Evolutionary conservation across 2,888 invertebrate species (phyloP).

Genomic region (Pyrocoelia pectoralis): DNA sequence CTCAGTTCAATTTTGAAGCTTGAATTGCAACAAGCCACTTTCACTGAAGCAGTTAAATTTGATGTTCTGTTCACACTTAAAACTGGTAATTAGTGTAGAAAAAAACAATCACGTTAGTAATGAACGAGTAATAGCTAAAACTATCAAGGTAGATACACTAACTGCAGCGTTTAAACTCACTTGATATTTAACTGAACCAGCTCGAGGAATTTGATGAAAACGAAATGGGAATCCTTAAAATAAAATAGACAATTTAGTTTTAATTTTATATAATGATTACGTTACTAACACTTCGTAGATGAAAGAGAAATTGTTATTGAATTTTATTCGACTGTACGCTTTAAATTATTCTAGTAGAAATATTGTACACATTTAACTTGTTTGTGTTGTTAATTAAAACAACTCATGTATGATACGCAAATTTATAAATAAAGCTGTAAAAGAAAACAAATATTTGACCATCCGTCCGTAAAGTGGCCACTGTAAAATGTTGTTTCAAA

Average conservation of each 20-base stretch:
- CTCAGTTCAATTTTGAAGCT: too few relatives aligned
- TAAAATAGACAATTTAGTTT: conserved; percentile 1
- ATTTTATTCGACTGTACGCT: too few relatives aligned
- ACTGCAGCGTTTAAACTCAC: background rate
- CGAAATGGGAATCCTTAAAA: background rate
- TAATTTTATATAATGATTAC: background rate
- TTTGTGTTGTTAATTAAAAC: too few relatives aligned
- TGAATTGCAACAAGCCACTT: background rate
- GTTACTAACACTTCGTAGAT: background rate
- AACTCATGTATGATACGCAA: too few relatives aligned
- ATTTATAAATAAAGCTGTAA: too few relatives aligned
- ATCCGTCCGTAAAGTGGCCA: too few relatives aligned
- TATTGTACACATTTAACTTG: too few relatives aligned
- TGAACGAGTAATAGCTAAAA: background rate
- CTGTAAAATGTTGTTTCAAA: too few relatives aligned
- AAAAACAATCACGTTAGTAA: background rate
- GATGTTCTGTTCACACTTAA: background rate
- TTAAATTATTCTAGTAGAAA: too few relatives aligned
- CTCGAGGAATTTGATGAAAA: conserved; percentile 1
- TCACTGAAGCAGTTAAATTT: background rate
- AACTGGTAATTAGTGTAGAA: background rate
- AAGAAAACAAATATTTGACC: too few relatives aligned
- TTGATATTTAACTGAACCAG: background rate
- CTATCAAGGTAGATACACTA: background rate
- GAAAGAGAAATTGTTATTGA: too few relatives aligned